These are phyloP conservation scores for Drosophila lini DNA, from an alignment of 1,140 invertebrate genomes.

Conservation along the genomic window DNA sequence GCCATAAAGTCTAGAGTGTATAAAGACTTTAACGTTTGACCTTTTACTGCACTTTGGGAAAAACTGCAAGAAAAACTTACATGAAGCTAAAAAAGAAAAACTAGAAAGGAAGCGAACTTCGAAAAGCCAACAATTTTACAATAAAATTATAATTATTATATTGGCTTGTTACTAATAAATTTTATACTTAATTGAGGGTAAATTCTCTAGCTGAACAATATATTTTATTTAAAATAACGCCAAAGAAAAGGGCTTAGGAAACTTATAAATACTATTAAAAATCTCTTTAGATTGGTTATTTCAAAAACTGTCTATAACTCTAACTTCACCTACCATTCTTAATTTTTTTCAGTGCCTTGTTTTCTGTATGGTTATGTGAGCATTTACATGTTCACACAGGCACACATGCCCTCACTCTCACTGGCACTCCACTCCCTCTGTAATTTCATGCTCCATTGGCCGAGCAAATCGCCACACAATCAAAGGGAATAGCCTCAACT, in stretches of 20 bases:
- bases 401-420: background rate
- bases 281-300: no score
- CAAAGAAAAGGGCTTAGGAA: no score
- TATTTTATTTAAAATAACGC: no score
- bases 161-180: no score
- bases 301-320: no score
- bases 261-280: no score
- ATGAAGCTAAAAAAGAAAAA: no score
- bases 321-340: background rate
- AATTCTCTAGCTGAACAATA: no score
- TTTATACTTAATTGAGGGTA: no score
- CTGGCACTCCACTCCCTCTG: conserved; percentile 26
- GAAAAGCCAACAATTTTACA: no score
- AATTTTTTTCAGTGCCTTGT: background rate
- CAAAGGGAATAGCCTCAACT: conserved; percentile 49
- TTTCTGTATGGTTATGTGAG: conserved; percentile 10
- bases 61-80: background rate
- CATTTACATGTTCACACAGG: conserved; percentile 40
- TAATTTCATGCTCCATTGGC: conserved; percentile 77
- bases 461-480: conserved; percentile 69
- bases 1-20: conserved; percentile 16
- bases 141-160: no score
- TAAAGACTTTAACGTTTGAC: conserved; percentile 24
- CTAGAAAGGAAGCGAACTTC: no score
- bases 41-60: background rate